phyloP scores from a whole-genome alignment of 1,140 invertebrate genomes.

The Colletes latitarsis region DNA sequence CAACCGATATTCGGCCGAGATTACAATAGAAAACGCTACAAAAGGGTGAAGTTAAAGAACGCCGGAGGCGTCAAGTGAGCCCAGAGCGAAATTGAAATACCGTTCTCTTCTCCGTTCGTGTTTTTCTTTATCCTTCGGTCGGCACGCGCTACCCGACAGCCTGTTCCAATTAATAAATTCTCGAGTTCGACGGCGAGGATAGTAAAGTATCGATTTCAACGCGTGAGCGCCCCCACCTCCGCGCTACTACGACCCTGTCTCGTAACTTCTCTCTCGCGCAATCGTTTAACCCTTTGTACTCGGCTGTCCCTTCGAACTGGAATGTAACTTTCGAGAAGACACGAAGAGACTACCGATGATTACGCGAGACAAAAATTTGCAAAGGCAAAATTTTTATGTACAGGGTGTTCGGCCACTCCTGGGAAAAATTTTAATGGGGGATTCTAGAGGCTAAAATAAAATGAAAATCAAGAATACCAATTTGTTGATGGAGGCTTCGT shows the following conservation, averaged over 20 bases:
- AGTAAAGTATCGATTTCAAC: conserved; percentile 20
- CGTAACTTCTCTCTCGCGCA: background rate
- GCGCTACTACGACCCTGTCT: background rate
- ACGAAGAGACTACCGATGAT: no score
- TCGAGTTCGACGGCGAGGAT: background rate
- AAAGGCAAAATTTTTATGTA: no score
- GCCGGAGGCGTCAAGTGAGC: no score
- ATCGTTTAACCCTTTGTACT: no score
- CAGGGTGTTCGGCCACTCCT: no score
- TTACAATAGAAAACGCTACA: background rate
- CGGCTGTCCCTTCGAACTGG: no score
- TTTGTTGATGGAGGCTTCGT: no score
- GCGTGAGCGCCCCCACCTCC: background rate
- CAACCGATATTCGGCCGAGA: background rate
- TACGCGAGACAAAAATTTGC: no score
- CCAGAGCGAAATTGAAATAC: conserved; percentile 12
- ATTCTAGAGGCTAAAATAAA: no score
- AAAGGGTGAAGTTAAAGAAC: background rate
- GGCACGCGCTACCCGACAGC: background rate
- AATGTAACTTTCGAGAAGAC: no score
- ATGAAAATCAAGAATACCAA: no score
- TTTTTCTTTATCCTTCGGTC: background rate
- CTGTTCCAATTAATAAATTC: conserved; percentile 37
- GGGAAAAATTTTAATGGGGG: no score
- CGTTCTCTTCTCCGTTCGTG: background rate